Evolutionary conservation across 2,113 vertebrate species (phyloP).

Genomic region (Saguinus midas): DNA sequence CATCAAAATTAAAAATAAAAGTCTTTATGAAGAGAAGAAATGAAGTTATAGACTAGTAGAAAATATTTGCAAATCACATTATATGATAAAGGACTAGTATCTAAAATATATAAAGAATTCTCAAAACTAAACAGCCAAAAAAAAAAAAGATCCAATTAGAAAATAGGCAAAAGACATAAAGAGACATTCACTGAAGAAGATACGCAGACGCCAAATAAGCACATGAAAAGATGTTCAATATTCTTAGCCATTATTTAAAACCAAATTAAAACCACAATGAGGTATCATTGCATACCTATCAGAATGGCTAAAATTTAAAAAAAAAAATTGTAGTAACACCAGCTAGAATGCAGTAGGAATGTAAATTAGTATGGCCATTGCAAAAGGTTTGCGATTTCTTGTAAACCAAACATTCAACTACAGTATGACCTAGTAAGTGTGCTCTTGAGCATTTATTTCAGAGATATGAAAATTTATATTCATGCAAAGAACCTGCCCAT

Average conservation of each 20-base stretch:
- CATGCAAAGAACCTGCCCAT: background rate
- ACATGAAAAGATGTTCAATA: background rate
- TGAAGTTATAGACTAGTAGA: background rate
- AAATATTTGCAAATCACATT: background rate
- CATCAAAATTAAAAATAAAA: background rate
- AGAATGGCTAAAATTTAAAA: background rate
- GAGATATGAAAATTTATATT: background rate
- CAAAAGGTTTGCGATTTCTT: background rate
- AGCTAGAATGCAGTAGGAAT: background rate
- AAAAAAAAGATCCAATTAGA: background rate
- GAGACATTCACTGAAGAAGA: background rate
- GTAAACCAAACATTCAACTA: background rate
- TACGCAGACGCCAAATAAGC: background rate
- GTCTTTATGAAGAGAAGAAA: background rate
- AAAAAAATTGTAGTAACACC: background rate
- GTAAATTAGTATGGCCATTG: background rate
- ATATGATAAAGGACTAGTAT: background rate
- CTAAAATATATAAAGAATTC: conserved; percentile 30
- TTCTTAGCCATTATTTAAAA: background rate
- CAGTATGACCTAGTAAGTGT: background rate
- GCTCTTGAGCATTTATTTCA: background rate
- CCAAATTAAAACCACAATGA: background rate
- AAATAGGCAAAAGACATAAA: background rate
- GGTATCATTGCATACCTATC: background rate
- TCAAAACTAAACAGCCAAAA: background rate